These are phyloP conservation scores for Monoplex corrugatus DNA, from an alignment of 2,888 invertebrate genomes.

Conservation along the genomic window DNA sequence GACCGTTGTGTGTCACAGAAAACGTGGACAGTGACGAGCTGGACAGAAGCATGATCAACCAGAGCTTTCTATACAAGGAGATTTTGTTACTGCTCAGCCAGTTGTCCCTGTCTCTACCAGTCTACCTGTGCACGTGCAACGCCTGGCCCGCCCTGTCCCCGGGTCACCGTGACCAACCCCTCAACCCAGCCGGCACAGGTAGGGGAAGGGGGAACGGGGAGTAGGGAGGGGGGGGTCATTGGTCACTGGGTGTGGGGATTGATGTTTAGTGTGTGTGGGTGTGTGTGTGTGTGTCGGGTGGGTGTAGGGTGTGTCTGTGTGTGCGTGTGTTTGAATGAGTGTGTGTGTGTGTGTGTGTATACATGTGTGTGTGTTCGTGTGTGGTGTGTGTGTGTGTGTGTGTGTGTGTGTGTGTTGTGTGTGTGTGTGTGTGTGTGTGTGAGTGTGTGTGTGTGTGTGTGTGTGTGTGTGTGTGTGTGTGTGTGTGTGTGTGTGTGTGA, in stretches of 20 bases:
- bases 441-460: slow-evolving; percentile 18
- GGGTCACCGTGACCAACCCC: not conserved
- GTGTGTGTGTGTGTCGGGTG: too few species aligned
- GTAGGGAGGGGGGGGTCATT: too few species aligned
- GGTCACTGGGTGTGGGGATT: too few species aligned
- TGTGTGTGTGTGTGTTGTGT: too few species aligned
- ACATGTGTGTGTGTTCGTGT: too few species aligned
- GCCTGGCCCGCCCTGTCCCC: slow-evolving; percentile 31
- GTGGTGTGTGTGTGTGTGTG: not conserved
- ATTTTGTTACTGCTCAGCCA: not conserved
- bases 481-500: not conserved
- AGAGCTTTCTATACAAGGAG: slow-evolving; percentile 30
- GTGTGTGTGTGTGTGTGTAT: too few species aligned
- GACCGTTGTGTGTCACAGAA: not conserved
- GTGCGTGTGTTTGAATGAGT: too few species aligned
- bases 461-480: not conserved
- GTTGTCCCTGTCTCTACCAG: not conserved
- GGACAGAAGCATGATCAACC: not conserved
- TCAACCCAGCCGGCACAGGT: slow-evolving; percentile 39
- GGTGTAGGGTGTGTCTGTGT: too few species aligned
- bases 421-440: slow-evolving; percentile 9
- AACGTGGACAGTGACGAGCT: not conserved
- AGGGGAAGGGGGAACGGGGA: too few species aligned
- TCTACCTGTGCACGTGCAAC: slow-evolving; percentile 8
- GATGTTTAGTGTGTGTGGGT: too few species aligned